phyloP scores from a whole-genome alignment of 2,113 vertebrate species.

The Potamarius usumacintae region DNA sequence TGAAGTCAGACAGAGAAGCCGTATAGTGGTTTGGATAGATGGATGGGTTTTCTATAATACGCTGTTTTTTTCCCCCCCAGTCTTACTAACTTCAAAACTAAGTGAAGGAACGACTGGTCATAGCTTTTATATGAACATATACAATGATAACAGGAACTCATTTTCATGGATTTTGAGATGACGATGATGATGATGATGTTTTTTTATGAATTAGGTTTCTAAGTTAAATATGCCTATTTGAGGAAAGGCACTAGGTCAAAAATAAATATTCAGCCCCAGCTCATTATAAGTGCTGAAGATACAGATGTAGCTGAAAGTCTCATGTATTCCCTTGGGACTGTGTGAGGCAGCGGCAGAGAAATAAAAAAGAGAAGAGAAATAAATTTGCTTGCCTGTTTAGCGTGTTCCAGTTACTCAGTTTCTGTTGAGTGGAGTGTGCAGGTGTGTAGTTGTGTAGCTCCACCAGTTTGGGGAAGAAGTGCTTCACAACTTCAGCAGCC shows the following conservation, averaged over 20 bases:
- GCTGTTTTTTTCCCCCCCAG: no score
- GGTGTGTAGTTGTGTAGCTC: conserved; percentile 79
- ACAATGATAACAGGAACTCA: no score
- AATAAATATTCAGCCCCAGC: conserved; percentile 11
- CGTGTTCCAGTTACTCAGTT: conserved; percentile 75
- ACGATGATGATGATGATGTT: not conserved
- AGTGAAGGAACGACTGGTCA: not conserved
- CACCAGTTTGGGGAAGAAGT: conserved; percentile 76
- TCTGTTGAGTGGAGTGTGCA: conserved; percentile 75
- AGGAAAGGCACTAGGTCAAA: not conserved
- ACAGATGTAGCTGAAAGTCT: conserved; percentile 14
- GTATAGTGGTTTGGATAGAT: no score
- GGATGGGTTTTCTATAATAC: no score
- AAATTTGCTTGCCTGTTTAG: conserved; percentile 75
- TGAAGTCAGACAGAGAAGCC: no score
- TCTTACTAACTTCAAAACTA: not conserved
- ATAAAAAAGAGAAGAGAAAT: conserved; percentile 39
- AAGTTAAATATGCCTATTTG: not conserved
- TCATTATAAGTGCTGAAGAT: not conserved
- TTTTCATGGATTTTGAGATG: not conserved
- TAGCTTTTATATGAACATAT: not conserved
- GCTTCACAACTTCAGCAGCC: conserved; percentile 78
- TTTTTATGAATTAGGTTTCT: not conserved
- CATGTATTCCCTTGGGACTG: conserved; percentile 16
- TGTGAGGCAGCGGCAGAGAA: not conserved